Conservation (phyloP, 2,797 vertebrate species). For the Anabacerthia variegaticeps region DNA sequence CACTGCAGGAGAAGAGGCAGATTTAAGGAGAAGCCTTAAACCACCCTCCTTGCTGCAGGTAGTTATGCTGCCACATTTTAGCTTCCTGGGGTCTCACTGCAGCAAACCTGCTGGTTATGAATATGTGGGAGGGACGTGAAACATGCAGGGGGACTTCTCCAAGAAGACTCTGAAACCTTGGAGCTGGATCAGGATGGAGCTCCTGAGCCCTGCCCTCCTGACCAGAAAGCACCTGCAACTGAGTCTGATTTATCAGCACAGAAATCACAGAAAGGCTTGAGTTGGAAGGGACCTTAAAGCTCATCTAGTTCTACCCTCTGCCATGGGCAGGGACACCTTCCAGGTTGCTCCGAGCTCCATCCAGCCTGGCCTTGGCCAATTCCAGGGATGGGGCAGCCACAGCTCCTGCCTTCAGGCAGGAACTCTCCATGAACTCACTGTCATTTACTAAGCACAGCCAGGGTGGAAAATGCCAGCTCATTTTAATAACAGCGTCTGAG, state of each 20-base stretch:
- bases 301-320: background rate
- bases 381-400: background rate
- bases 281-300: background rate
- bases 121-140: no score
- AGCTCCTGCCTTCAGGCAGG: background rate
- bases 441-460: background rate
- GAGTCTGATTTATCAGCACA: no score
- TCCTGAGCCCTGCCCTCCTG: no score
- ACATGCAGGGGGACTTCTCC: no score
- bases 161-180: no score
- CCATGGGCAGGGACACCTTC: background rate
- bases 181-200: no score
- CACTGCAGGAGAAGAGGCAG: background rate
- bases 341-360: background rate
- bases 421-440: background rate
- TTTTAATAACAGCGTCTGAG: background rate
- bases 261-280: no score
- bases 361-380: background rate
- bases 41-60: background rate
- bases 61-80: no score
- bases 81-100: no score
- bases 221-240: no score
- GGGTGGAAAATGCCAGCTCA: background rate
- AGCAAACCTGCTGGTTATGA: no score
- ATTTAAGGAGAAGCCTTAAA: conserved; percentile 40